Percentiles rank a stretch among this genome's conserved stretches.
Conservation (phyloP, 2,113 vertebrate species). For the Pipa parva region DNA sequence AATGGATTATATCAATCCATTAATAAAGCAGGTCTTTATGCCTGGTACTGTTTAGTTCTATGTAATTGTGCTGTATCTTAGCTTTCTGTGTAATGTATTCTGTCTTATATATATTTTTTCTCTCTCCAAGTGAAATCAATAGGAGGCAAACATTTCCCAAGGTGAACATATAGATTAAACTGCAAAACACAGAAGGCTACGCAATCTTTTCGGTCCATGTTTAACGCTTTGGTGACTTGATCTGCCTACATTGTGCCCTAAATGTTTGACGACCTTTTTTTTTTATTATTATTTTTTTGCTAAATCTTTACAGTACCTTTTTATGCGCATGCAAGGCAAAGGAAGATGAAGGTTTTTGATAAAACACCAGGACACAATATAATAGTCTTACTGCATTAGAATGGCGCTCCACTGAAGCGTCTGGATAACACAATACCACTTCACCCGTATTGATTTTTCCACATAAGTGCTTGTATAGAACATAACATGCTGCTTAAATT, state of each 20-base stretch:
- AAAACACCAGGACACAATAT: conserved; percentile 25
- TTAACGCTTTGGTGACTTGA: conserved; percentile 31
- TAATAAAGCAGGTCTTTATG: conserved; percentile 17
- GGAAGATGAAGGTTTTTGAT: conserved; percentile 24
- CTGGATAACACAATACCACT: conserved; percentile 31
- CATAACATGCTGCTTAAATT: conserved; percentile 39
- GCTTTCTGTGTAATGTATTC: conserved; percentile 38
- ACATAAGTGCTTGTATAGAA: conserved; percentile 42
- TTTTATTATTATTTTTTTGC: too few species aligned
- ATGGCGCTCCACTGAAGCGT: conserved; percentile 22
- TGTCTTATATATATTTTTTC: conserved; percentile 9
- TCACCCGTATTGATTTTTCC: conserved; percentile 35
- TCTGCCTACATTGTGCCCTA: conserved; percentile 4
- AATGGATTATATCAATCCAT: conserved; percentile 22
- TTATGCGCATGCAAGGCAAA: conserved; percentile 13
- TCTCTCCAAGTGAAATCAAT: conserved; percentile 34
- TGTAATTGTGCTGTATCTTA: conserved; percentile 30
- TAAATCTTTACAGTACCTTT: conserved; percentile 18
- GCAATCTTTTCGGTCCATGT: conserved; percentile 17
- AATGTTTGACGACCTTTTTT: too few species aligned
- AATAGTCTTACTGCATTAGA: conserved; percentile 17
- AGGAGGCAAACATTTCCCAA: conserved; percentile 42
- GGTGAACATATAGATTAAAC: conserved; percentile 40
- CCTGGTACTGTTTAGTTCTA: conserved; percentile 3
- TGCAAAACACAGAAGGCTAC: conserved; percentile 26